Evolutionary conservation across 2,113 vertebrate genomes (phyloP).

Genomic region (Brachypteracias leptosomus): DNA sequence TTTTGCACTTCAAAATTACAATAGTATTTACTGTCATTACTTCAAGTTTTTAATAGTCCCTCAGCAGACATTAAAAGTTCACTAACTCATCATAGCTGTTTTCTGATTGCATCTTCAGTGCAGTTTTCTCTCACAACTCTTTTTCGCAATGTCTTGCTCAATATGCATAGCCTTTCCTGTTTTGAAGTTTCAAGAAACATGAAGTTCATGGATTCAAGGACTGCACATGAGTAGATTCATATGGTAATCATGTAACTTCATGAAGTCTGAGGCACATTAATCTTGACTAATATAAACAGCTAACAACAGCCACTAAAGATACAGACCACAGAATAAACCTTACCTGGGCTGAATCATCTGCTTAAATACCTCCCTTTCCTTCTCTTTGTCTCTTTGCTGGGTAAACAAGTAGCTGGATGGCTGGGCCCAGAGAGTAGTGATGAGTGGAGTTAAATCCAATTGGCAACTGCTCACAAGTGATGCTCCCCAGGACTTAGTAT

Average conservation of each 20-base stretch:
- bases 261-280: not conserved
- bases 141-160: not conserved
- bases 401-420: not conserved
- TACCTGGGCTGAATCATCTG: not conserved
- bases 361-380: not conserved
- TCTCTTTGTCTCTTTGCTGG: not conserved
- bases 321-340: not conserved
- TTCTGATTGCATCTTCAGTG: not conserved
- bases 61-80: not conserved
- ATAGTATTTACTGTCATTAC: not conserved
- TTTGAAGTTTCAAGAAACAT: not conserved
- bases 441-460: not conserved
- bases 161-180: not conserved
- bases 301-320: not conserved
- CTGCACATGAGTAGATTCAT: not conserved
- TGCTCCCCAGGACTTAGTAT: not conserved
- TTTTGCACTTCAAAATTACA: not conserved
- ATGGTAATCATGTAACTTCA: not conserved
- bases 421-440: too few relatives aligned
- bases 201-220: not conserved
- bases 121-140: not conserved
- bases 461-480: not conserved
- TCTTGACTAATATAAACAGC: not conserved
- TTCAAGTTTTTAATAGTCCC: not conserved
- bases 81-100: not conserved